Conservation (phyloP, 2,797 vertebrate species). For the Pipistrellus pygmaeus region DNA sequence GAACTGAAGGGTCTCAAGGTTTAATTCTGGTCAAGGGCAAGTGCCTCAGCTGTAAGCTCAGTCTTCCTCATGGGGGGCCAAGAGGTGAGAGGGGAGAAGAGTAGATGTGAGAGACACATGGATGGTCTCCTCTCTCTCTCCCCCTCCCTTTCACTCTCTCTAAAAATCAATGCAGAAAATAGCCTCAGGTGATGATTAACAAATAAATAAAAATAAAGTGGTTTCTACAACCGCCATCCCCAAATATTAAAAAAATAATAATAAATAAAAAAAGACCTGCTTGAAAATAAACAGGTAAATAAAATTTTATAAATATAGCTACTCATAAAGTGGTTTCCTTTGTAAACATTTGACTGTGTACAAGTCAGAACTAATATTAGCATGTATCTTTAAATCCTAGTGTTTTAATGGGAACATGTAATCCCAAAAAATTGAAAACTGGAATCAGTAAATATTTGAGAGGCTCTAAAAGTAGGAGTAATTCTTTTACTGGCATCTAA, state of each 20-base stretch:
- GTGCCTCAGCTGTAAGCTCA: no score
- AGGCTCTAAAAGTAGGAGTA: constrained; percentile 8
- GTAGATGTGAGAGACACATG: no score
- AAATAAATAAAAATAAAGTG: no score
- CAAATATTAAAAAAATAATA: no score
- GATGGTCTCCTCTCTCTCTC: no score
- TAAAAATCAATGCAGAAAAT: no score
- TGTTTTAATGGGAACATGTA: constrained; percentile 10
- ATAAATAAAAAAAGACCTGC: background rate
- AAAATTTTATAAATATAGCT: constrained; percentile 72
- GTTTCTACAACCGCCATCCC: no score
- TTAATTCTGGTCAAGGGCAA: no score
- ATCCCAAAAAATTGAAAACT: constrained; percentile 51
- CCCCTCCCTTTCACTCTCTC: no score
- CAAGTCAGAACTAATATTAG: constrained; percentile 51
- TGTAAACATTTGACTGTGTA: constrained; percentile 38
- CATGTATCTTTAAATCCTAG: constrained; percentile 57
- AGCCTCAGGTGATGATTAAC: no score
- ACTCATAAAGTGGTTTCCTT: constrained; percentile 71
- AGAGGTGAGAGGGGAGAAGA: background rate
- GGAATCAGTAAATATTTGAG: constrained; percentile 60
- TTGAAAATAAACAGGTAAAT: constrained; percentile 71
- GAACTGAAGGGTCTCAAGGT: no score
- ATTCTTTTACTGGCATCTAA: constrained; percentile 37
- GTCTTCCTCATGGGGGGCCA: background rate